Conservation (phyloP, 2,113 vertebrate species). For the Chaetops frenatus region DNA sequence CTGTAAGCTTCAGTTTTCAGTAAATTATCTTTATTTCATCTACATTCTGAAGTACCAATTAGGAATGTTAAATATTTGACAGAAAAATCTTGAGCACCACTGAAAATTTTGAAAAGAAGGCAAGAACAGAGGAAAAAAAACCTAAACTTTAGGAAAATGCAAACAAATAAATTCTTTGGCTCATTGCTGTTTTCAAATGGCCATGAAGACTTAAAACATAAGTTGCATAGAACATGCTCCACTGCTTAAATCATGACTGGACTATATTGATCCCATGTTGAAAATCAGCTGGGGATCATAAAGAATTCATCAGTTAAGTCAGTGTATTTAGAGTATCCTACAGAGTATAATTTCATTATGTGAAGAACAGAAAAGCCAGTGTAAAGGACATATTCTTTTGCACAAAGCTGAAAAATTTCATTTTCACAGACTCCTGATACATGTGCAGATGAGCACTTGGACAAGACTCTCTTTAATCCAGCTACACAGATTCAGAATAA, state of each 20-base stretch:
- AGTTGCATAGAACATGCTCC: background rate
- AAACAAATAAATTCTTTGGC: background rate
- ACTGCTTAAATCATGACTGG: background rate
- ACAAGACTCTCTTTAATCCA: background rate
- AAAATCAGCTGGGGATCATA: background rate
- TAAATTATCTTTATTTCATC: background rate
- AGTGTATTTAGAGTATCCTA: background rate
- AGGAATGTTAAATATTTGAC: background rate
- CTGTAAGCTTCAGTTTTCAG: background rate
- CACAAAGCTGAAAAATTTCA: background rate
- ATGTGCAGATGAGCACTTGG: background rate
- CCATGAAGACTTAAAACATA: background rate
- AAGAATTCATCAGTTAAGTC: background rate
- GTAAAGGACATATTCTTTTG: background rate
- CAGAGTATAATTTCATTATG: background rate
- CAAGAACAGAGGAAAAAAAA: background rate
- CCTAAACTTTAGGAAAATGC: background rate
- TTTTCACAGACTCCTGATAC: background rate
- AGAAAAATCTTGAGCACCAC: background rate
- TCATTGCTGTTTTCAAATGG: background rate
- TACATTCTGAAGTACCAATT: background rate
- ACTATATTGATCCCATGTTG: background rate
- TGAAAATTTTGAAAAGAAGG: background rate
- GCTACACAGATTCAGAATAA: background rate
- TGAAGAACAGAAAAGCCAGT: background rate